A percentile compares a stretch with the other conserved stretches of the same genome.
Evolutionary conservation across 2,888 invertebrate genomes (phyloP).

Genomic region (Petrophora chlorosata): DNA sequence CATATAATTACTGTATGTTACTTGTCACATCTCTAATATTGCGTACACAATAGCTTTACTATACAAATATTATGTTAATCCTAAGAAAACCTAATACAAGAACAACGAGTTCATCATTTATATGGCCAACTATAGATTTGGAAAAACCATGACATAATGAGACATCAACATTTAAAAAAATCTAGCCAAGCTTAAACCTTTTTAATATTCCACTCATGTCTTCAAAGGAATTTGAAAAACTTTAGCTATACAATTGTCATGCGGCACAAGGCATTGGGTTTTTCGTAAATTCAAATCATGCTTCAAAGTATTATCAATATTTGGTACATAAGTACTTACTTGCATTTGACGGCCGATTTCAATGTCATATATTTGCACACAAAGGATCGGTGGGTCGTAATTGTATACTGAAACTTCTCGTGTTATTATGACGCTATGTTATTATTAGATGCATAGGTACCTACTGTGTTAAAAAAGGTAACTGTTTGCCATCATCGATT

Average conservation of each 20-base stretch:
- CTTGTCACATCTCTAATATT: too few relatives aligned
- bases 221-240: constrained; percentile 25
- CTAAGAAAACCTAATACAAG: too few relatives aligned
- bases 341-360: constrained; percentile 7
- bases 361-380: constrained; percentile 32
- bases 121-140: background rate
- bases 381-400: constrained; percentile 18
- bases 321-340: too few relatives aligned
- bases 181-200: background rate
- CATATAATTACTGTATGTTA: too few relatives aligned
- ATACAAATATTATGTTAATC: too few relatives aligned
- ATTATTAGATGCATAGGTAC: too few relatives aligned
- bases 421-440: too few relatives aligned
- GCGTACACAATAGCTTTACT: too few relatives aligned
- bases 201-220: constrained; percentile 27
- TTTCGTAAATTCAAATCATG: constrained; percentile 32
- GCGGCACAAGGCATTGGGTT: constrained; percentile 20
- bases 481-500: too few relatives aligned
- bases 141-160: constrained; percentile 28
- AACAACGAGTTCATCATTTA: too few relatives aligned
- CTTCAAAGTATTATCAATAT: constrained; percentile 25
- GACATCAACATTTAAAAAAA: constrained; percentile 10
- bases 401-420: too few relatives aligned
- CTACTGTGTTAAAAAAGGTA: too few relatives aligned
- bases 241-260: constrained; percentile 18